Evolutionary conservation across 2,113 vertebrate genomes (phyloP), one percentile per base, ranked within the genome.

Genomic region (Ictalurus punctatus): DNA sequence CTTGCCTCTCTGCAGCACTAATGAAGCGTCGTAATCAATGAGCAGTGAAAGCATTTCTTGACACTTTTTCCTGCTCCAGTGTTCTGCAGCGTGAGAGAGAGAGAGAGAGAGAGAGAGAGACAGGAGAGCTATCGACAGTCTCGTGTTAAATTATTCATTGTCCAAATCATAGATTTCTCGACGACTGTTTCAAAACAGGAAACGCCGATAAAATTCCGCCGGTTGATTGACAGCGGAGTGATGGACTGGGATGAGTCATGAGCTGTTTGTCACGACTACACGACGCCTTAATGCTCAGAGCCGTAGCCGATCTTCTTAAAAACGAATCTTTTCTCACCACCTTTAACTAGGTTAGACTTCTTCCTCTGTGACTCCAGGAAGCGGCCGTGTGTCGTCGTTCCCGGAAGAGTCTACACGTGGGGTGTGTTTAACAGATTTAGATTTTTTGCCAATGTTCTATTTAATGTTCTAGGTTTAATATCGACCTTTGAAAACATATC

Each of bases 191-290:
- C 91, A 88, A 48, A 91, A 92, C 91, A 93, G 90, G 78, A 91
- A 91, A 92, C 82, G 23, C 21, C 6, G 61, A 81, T 87, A 40
- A 61, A 86, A 76, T n/a, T 25, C 54, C 30, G 2, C 4, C 23
- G 73, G 85, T 83, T 94, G 94, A 95, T 92, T 94, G 95, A 92
- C 94, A 92, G 76, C 44, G n/a, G 89, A 92, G 92, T 92, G 93
- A 93, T 91, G 90, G 65, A 84, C 87, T 86, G 84, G 87, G 86
- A 92, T 93, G 94, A 93, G 92, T 93, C 81, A 90, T 78, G 92
- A 91, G 92, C 91, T 90, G 65, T 86, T 59, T 89, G 54, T 0
- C 86, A 79, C 85, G 67, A 87, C 63, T 12, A 76, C 73, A 44
- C 1, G 25, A n/a, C 1, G 23, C 23, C 5, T 14, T 79, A 27